Base-by-base conservation (phyloP, 1,140 invertebrate genomes). In the Macrotrachela quadricornifera region DNA sequence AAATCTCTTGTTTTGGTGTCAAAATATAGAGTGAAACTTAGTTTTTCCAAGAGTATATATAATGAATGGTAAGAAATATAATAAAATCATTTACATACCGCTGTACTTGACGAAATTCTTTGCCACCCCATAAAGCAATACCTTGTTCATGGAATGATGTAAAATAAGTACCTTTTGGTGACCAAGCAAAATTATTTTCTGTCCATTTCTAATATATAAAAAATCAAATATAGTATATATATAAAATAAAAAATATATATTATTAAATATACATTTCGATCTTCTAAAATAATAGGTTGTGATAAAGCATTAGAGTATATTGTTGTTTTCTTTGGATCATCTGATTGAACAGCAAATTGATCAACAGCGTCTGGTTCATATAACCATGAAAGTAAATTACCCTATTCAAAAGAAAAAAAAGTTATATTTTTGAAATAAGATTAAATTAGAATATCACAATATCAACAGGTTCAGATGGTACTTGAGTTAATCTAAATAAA, bases 181-280 rank as follows among this genome's bases (percentile, higher is more conserved):
- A 96, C 91, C 92, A 97, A 59, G 83, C 82, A 1, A 91, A 82
- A 64, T 87, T 87, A 0, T 83, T 85, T 65, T 95, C 87, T 13
- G 86, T 88, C 85, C 87, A 92, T 56, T 79, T 76, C 83, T 86
- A 63, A 30, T 37, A 38, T 49, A 17, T 42, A 51, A 42, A 51
- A 45, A 30, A 44, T 43, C 16, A 54, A 39, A 21, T 42, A 37
- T 13, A 38, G 10, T 39, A 51, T 37, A 15, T 36, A 49, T 36
- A 38, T 50, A 38, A 16, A 48, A 38, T n/a, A 47, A 57, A 30
- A 6, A 21, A 49, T 50, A 1, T 16, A n/a, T 56, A 11, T 6
- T 17, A 14, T 10, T 21, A 57, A 48, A 41, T 56, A 50, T 72
- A 85, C 83, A 38, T 76, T 74, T 71, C 88, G 77, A 61, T 87